Conservation (phyloP, 37 sponge, comb jelly and placozoan genomes). For the Ephydatia muelleri region DNA sequence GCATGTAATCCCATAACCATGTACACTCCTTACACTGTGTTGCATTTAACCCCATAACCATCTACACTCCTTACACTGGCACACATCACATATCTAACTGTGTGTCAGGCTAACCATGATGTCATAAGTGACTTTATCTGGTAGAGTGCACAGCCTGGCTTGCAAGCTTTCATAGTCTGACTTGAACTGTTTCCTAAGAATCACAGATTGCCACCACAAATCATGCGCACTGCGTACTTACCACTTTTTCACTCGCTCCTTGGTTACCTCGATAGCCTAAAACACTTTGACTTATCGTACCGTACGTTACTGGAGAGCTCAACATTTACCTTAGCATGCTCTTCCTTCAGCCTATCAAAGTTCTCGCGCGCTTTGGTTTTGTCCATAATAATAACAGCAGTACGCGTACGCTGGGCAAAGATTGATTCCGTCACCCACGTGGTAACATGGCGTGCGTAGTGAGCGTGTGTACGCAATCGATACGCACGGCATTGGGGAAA, state of each 20-base stretch:
- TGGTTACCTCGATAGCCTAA: slow-evolving; percentile 24
- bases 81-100: no score
- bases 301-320: background rate
- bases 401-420: no score
- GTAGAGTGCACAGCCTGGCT: slow-evolving; percentile 54
- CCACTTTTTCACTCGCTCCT: slow-evolving; percentile 41
- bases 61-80: no score
- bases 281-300: background rate
- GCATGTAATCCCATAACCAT: no score
- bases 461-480: background rate
- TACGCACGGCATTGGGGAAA: background rate
- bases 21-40: no score
- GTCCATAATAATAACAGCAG: no score
- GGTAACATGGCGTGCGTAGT: no score
- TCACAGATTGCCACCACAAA: background rate
- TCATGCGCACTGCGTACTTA: background rate
- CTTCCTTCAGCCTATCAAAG: slow-evolving; percentile 54
- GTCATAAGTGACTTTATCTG: slow-evolving; percentile 72
- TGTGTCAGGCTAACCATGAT: slow-evolving; percentile 83
- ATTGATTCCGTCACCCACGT: no score
- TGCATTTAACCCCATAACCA: no score
- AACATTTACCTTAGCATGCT: slow-evolving; percentile 49
- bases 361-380: background rate
- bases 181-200: slow-evolving; percentile 66
- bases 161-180: slow-evolving; percentile 80